These are phyloP conservation scores for Amphilophus citrinellus DNA, from an alignment of 2,113 vertebrate species.

Conservation along the genomic window DNA sequence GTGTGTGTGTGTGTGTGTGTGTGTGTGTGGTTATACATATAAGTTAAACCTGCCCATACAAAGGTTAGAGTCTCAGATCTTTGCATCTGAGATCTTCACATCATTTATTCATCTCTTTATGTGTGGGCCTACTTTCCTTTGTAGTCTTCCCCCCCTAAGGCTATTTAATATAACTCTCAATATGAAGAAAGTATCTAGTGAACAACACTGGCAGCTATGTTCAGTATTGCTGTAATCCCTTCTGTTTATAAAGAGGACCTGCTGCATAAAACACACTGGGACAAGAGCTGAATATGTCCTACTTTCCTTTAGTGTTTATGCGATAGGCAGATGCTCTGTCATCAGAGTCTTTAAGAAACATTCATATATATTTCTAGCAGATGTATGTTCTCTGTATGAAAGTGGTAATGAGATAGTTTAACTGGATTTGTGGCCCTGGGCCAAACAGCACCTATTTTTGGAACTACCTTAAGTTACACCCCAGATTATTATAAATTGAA, in stretches of 20 bases:
- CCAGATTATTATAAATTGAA: background rate
- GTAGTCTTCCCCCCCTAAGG: background rate
- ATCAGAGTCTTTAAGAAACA: background rate
- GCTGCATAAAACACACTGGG: background rate
- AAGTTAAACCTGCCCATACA: background rate
- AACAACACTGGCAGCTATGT: background rate
- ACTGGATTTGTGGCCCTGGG: background rate
- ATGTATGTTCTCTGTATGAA: background rate
- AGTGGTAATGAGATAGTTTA: background rate
- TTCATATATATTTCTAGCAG: background rate
- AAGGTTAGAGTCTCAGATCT: background rate
- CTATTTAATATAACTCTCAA: slow-evolving; percentile 22
- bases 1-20: too few relatives aligned
- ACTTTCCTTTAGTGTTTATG: background rate
- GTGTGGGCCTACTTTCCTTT: background rate
- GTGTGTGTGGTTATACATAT: too few relatives aligned
- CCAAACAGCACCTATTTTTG: background rate
- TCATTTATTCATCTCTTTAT: background rate
- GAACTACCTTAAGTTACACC: background rate
- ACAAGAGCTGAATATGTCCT: background rate
- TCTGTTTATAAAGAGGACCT: background rate
- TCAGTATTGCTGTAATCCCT: background rate
- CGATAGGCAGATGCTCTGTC: background rate
- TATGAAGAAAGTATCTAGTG: background rate
- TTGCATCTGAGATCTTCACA: background rate